Base-by-base conservation (phyloP, 2,888 invertebrate species). In the Epistrophe grossulariae region DNA sequence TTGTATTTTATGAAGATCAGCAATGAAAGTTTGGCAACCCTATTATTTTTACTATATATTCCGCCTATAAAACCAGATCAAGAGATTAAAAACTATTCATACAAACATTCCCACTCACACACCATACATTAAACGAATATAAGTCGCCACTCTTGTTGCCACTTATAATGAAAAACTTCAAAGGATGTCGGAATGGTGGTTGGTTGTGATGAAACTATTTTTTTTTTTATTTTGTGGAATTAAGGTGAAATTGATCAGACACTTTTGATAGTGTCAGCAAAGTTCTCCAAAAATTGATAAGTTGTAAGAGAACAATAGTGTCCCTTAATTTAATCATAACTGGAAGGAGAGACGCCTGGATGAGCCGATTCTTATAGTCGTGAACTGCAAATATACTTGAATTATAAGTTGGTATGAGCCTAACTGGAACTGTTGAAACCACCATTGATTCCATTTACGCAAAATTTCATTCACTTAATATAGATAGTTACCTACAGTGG, bases 11-110 rank as follows among this genome's bases (percentile, higher is more conserved):
- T 7, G 4, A 31, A 31, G 31, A 24, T 1, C 31, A 7, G 31
- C 31, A 31, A 31, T 0, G 0, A 7, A 6, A 31, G 5, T 8
- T 35, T 35, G 50, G 24, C 28, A 52, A 24, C 52, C 52, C 52
- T n/a, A n/a, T n/a, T n/a, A n/a, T n/a, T n/a, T n/a, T 52, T 79
- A 74, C 70, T 74, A 19, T n/a, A 24, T 45, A 28, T n/a, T n/a
- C n/a, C 6, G 64, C 64, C 62, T 71, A 76, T 80, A 72, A 68
- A 79, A 77, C 60, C 80, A 84, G 79, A 84, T 84, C 84, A 80
- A 66, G 50, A 84, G 76, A 72, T 77, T 84, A 84, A 84, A 72
- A 84, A 76, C 76, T 66, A 60, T 68, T 72, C 60, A 84, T 68
- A 73, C 72, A 60, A 9, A 11, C 45, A 19, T 15, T 7, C 45